These are phyloP conservation scores for Mormyrus proboscirostris DNA, from an alignment of 2,797 vertebrate genomes.

Conservation along the genomic window DNA sequence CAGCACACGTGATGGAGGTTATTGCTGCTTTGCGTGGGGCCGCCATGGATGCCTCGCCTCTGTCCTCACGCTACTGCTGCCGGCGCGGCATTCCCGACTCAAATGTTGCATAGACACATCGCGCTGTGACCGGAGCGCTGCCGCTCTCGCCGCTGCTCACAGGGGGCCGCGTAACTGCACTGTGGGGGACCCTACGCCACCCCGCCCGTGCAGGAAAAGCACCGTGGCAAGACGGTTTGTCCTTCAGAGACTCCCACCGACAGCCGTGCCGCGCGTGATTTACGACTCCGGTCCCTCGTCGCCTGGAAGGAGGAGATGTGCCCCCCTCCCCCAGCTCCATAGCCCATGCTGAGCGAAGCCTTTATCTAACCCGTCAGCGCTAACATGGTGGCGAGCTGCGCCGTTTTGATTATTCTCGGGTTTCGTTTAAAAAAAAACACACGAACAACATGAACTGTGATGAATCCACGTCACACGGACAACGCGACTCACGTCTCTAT, in stretches of 20 bases:
- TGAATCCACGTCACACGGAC: conserved; percentile 39
- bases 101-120: conserved; percentile 53
- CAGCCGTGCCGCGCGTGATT: conserved; percentile 63
- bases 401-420: conserved; percentile 45
- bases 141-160: conserved; percentile 37
- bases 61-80: not conserved
- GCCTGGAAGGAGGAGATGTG: conserved; percentile 47
- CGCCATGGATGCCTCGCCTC: too few species aligned
- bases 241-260: conserved; percentile 66
- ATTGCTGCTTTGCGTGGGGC: conserved; percentile 60
- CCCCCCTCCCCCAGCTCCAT: conserved; percentile 54
- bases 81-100: not conserved
- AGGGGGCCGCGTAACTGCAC: conserved; percentile 52
- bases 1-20: conserved; percentile 43
- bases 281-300: conserved; percentile 57
- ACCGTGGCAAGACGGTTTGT: conserved; percentile 45
- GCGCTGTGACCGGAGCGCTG: conserved; percentile 33
- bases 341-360: conserved; percentile 63
- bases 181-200: conserved; percentile 21
- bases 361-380: conserved; percentile 49
- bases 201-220: conserved; percentile 22
- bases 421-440: conserved; percentile 33
- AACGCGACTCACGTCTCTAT: conserved; percentile 40
- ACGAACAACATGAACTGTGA: conserved; percentile 27
- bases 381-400: conserved; percentile 20